Evolutionary conservation across 2,113 vertebrate species (phyloP).

Genomic region (Misgurnus anguillicaudatus): DNA sequence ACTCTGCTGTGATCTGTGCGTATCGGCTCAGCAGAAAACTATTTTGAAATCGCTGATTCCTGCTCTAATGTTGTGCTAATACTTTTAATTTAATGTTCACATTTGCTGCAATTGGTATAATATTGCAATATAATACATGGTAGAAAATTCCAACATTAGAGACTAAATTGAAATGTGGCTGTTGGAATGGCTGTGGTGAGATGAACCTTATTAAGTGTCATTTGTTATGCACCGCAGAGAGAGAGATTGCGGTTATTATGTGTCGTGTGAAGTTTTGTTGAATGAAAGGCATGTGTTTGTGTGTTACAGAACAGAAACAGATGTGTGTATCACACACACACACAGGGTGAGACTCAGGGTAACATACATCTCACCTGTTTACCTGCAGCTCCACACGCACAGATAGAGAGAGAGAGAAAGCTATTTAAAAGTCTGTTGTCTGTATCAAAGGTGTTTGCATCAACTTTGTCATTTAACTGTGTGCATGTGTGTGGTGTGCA

Average conservation of each 20-base stretch:
- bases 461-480: not conserved
- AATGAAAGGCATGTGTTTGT: not conserved
- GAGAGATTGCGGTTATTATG: conserved; percentile 69
- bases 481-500: conserved; percentile 33
- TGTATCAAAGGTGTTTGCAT: no score
- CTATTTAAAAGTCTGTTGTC: not conserved
- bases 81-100: conserved; percentile 88
- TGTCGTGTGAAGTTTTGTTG: not conserved
- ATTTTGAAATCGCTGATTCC: conserved; percentile 68
- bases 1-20: not conserved
- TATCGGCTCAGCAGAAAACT: not conserved
- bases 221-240: conserved; percentile 96
- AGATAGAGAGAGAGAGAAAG: not conserved
- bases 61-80: conserved; percentile 82
- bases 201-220: conserved; percentile 96
- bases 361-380: conserved; percentile 21
- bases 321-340: conserved; percentile 6
- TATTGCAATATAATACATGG: conserved; percentile 84
- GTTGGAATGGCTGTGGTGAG: conserved; percentile 86
- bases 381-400: not conserved
- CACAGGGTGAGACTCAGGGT: not conserved
- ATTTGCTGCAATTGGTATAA: conserved; percentile 87
- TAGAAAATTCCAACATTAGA: conserved; percentile 86
- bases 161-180: conserved; percentile 94
- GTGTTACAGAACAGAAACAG: conserved; percentile 12